These are phyloP conservation scores for Seira musarum DNA, from an alignment of 2,888 invertebrate species.

Conservation along the genomic window DNA sequence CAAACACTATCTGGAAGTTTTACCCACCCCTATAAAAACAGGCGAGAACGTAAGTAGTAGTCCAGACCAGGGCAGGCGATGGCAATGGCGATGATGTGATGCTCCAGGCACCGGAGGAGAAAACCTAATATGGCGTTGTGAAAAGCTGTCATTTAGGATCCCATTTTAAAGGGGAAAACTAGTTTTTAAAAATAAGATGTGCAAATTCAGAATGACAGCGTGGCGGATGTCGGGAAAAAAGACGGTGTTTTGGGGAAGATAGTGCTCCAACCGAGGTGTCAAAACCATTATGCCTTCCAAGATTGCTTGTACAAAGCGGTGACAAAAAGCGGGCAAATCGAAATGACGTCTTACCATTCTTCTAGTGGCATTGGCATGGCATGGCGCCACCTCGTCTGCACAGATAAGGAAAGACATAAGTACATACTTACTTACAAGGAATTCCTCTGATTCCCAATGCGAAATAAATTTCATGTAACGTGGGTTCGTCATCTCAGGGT, in stretches of 20 bases:
- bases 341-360: too few species aligned
- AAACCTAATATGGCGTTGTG: slow-evolving; percentile 17
- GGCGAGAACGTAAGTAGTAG: background rate
- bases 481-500: too few species aligned
- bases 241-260: slow-evolving; percentile 9
- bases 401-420: too few species aligned
- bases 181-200: slow-evolving; percentile 33
- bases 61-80: too few species aligned
- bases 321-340: too few species aligned
- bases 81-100: background rate
- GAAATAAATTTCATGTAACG: too few species aligned
- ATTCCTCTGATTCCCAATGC: too few species aligned
- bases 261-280: slow-evolving; percentile 36
- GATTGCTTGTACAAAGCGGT: too few species aligned
- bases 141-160: slow-evolving; percentile 10
- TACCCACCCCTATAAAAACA: slow-evolving; percentile 3
- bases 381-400: too few species aligned
- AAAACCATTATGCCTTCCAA: slow-evolving; percentile 14
- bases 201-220: slow-evolving; percentile 51
- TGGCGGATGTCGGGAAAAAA: slow-evolving; percentile 11
- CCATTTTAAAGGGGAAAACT: background rate
- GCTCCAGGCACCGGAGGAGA: slow-evolving; percentile 14
- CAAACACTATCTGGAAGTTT: slow-evolving; percentile 27
- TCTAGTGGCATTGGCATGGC: too few species aligned
- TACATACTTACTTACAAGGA: too few species aligned